phyloP scores from a whole-genome alignment of 2,888 invertebrate species.

The Oscheius sp. region DNA sequence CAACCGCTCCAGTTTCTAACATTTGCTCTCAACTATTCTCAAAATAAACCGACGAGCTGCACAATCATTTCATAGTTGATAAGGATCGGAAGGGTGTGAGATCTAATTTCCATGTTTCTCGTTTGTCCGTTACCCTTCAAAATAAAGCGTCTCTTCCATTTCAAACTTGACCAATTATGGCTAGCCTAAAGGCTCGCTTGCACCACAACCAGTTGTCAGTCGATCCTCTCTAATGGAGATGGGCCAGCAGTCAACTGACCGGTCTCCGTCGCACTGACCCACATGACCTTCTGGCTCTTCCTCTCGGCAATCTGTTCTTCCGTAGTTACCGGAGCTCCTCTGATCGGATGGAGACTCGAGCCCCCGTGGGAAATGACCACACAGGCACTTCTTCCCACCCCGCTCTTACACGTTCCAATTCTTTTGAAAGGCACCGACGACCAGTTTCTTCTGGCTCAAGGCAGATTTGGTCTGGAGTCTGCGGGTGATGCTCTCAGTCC shows the following conservation, averaged over 20 bases:
- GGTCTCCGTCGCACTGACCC: conserved; percentile 1
- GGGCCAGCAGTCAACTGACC: conserved; percentile 17
- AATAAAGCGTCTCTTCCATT: too few species aligned
- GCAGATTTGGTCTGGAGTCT: conserved; percentile 20
- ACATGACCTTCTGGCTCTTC: conserved; percentile 17
- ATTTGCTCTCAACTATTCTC: too few species aligned
- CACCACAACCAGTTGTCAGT: conserved; percentile 18
- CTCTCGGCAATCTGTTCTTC: background rate
- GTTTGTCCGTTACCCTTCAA: too few species aligned
- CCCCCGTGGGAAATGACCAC: conserved; percentile 27
- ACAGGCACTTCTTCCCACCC: conserved; percentile 24
- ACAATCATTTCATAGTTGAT: too few species aligned
- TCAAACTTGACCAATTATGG: conserved; percentile 4
- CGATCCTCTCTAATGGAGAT: conserved; percentile 29
- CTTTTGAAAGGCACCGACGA: conserved; percentile 5
- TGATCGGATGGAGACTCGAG: conserved; percentile 20
- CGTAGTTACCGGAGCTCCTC: background rate
- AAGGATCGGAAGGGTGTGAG: too few species aligned
- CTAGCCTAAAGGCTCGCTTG: background rate
- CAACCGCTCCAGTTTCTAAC: too few species aligned
- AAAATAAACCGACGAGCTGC: too few species aligned
- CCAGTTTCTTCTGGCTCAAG: conserved; percentile 32
- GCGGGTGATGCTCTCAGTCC: conserved; percentile 28
- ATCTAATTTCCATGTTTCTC: too few species aligned
- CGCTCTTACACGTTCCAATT: conserved; percentile 11